Evolutionary conservation across 2,888 invertebrate genomes (phyloP).

Genomic region (Alviniconcha strummeri): DNA sequence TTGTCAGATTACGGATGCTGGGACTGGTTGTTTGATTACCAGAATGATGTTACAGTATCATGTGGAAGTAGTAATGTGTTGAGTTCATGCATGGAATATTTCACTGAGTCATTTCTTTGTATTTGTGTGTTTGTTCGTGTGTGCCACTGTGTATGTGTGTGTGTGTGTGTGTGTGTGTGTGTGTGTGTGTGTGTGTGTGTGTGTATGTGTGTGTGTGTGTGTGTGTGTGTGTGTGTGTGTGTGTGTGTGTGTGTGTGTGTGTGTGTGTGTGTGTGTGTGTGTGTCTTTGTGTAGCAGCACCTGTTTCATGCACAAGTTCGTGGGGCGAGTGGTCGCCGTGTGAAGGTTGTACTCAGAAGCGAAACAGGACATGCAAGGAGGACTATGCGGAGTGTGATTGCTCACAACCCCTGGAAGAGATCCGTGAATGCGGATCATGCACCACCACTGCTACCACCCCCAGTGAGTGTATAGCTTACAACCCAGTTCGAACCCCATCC

Average conservation of each 20-base stretch:
- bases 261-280: conserved; percentile 9
- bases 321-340: conserved; percentile 25
- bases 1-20: too few relatives aligned
- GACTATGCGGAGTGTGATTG: neutral
- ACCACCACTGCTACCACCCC: conserved; percentile 12
- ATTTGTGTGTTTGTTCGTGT: neutral
- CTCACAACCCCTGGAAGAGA: neutral
- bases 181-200: neutral
- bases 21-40: too few relatives aligned
- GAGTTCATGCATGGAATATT: too few relatives aligned
- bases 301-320: neutral
- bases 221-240: neutral
- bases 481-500: too few relatives aligned
- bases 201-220: neutral
- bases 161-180: too few relatives aligned
- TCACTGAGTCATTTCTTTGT: neutral
- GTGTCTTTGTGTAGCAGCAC: neutral
- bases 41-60: too few relatives aligned
- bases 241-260: neutral
- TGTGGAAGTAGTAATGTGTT: too few relatives aligned
- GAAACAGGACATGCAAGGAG: neutral
- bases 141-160: too few relatives aligned
- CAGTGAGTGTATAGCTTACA: neutral
- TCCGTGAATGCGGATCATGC: conserved; percentile 15
- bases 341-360: conserved; percentile 18